Percentiles rank a stretch among this genome's conserved stretches.
phyloP scores from a whole-genome alignment of 2,113 vertebrate genomes.

The Kryptolebias marmoratus region DNA sequence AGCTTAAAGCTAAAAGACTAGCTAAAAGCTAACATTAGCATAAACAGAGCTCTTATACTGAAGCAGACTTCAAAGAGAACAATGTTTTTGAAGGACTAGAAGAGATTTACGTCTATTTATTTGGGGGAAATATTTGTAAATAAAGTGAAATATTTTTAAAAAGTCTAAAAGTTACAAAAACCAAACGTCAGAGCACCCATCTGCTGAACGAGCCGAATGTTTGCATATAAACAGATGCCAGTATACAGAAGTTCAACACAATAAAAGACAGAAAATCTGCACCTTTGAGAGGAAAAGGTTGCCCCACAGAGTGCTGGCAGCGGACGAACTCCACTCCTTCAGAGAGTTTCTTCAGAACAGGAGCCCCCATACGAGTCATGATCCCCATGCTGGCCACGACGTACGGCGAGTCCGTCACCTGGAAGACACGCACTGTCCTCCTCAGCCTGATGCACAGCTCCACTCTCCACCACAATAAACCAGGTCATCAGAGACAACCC shows the following conservation, averaged over 20 bases:
- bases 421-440: conserved; percentile 23
- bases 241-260: not conserved
- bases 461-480: not conserved
- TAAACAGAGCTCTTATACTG: too few species aligned
- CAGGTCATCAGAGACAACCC: not conserved
- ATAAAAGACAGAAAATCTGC: not conserved
- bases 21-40: too few species aligned
- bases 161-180: too few species aligned
- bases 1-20: too few species aligned
- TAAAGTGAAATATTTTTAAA: too few species aligned
- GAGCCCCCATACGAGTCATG: conserved; percentile 93
- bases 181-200: too few species aligned
- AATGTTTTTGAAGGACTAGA: too few species aligned
- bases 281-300: conserved; percentile 93
- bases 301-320: conserved; percentile 93
- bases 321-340: conserved; percentile 89
- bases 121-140: too few species aligned
- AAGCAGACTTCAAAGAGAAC: too few species aligned
- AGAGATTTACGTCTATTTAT: too few species aligned
- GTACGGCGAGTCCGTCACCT: conserved; percentile 95
- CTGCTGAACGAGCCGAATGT: too few species aligned
- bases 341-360: conserved; percentile 81
- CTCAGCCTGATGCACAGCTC: not conserved
- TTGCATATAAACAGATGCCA: too few species aligned
- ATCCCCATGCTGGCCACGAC: conserved; percentile 97